These are phyloP conservation scores for Delphinapterus leucas DNA, from an alignment of 2,113 vertebrate genomes.

Conservation along the genomic window DNA sequence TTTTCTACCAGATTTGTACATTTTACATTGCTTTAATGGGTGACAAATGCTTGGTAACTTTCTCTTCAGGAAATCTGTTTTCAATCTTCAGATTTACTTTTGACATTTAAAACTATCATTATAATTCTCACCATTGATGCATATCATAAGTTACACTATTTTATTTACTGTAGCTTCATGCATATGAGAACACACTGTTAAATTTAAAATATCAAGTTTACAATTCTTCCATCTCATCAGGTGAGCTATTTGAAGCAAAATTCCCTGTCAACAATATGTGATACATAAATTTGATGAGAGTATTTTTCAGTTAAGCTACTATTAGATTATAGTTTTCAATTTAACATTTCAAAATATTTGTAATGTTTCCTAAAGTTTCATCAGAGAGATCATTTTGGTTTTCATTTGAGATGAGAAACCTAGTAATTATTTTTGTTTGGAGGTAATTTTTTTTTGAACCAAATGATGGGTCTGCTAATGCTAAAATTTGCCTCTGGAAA, in stretches of 20 bases:
- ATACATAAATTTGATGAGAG: neutral
- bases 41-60: conserved; percentile 9
- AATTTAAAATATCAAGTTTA: conserved; percentile 49
- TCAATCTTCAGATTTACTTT: conserved; percentile 27
- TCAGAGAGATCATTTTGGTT: neutral
- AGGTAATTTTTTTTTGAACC: neutral
- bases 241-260: conserved; percentile 3
- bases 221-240: conserved; percentile 21
- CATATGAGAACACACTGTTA: neutral
- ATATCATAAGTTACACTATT: neutral
- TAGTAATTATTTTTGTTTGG: neutral
- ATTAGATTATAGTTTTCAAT: neutral
- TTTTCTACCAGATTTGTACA: conserved; percentile 15
- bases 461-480: neutral
- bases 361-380: neutral
- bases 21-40: neutral
- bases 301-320: conserved; percentile 1
- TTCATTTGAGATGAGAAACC: neutral
- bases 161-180: neutral
- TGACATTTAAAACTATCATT: conserved; percentile 53
- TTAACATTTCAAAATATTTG: conserved; percentile 31
- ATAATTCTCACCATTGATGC: neutral
- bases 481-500: neutral
- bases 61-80: conserved; percentile 15
- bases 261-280: neutral